Evolutionary conservation across 2,797 vertebrate species (phyloP).

Genomic region (Falco rusticolus): DNA sequence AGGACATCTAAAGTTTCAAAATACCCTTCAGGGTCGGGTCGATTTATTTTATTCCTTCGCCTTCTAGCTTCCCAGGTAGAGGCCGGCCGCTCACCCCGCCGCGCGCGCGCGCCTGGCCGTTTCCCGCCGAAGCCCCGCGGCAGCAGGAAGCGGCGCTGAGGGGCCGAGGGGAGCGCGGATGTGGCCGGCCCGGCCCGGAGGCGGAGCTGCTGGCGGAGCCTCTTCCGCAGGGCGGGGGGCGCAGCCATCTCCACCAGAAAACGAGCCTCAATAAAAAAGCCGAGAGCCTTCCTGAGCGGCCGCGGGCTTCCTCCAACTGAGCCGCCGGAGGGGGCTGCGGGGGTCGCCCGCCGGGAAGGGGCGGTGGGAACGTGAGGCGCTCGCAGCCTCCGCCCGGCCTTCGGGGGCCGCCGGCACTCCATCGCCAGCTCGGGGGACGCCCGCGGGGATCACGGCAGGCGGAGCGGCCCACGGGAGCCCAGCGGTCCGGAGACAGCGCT

Average conservation of each 20-base stretch:
- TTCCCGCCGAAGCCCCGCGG: too few relatives aligned
- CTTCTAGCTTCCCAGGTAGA: neutral
- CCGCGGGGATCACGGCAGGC: rapidly evolving
- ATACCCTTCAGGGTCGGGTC: rapidly evolving
- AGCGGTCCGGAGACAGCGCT: rapidly evolving
- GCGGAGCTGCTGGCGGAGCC: neutral
- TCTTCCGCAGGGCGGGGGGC: too few relatives aligned
- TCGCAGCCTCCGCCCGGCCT: neutral
- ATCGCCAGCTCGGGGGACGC: rapidly evolving
- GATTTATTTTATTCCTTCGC: neutral
- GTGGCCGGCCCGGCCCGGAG: neutral
- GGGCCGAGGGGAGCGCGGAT: too few relatives aligned
- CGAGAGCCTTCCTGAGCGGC: rapidly evolving
- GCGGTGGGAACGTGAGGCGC: neutral
- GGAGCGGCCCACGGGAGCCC: rapidly evolving
- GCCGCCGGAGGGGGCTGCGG: neutral
- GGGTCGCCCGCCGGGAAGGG: neutral
- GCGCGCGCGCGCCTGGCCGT: too few relatives aligned
- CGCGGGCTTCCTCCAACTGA: rapidly evolving
- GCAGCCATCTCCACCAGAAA: rapidly evolving
- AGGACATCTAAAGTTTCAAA: neutral
- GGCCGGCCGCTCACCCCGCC: too few relatives aligned
- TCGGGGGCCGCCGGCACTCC: neutral
- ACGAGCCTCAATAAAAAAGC: rapidly evolving
- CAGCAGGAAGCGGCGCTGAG: rapidly evolving